phyloP scores from a whole-genome alignment of 2,888 invertebrate genomes.

The Ochlodes sylvanus region DNA sequence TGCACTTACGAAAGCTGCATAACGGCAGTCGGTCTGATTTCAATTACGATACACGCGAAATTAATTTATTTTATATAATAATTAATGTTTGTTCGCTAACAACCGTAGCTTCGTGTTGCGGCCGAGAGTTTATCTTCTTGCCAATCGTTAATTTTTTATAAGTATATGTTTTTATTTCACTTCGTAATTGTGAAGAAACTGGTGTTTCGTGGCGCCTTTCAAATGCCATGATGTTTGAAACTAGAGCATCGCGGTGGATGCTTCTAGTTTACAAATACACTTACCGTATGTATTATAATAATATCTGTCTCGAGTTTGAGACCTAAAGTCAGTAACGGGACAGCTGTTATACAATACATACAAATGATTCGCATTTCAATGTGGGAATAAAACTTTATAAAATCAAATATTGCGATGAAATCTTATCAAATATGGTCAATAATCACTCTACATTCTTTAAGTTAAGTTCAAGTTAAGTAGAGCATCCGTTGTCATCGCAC shows the following conservation, averaged over 20 bases:
- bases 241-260: constrained; percentile 25
- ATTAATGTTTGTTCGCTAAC: constrained; percentile 38
- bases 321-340: too few relatives aligned
- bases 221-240: constrained; percentile 24
- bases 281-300: not conserved
- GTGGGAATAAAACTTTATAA: too few relatives aligned
- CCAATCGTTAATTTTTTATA: constrained; percentile 36
- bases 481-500: too few relatives aligned
- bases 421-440: too few relatives aligned
- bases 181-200: constrained; percentile 36
- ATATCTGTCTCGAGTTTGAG: not conserved
- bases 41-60: constrained; percentile 45
- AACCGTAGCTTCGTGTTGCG: constrained; percentile 27
- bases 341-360: too few relatives aligned
- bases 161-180: constrained; percentile 35
- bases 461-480: too few relatives aligned
- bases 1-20: constrained; percentile 24
- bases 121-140: constrained; percentile 34
- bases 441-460: too few relatives aligned
- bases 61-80: constrained; percentile 43
- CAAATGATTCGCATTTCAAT: too few relatives aligned
- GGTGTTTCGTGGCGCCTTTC: constrained; percentile 32
- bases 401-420: too few relatives aligned
- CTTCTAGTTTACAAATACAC: not conserved
- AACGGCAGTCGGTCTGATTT: constrained; percentile 39